phyloP scores from a whole-genome alignment of 2,888 invertebrate species.

The Cordilura impudica region DNA sequence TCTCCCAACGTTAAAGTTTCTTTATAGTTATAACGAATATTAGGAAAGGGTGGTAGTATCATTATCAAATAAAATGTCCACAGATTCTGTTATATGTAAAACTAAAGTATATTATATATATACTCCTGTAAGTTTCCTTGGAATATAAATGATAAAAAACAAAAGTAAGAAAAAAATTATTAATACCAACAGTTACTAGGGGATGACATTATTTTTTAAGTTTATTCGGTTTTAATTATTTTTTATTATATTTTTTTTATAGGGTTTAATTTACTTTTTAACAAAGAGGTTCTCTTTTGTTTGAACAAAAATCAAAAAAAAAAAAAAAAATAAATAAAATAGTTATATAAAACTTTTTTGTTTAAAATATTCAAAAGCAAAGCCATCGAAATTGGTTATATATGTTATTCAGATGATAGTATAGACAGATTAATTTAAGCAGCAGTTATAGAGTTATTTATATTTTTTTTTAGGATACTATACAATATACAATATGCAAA shows the following conservation, averaged over 20 bases:
- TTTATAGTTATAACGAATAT: too few species aligned
- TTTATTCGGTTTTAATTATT: conserved; percentile 17
- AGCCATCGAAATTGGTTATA: conserved; percentile 9
- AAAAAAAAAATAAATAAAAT: not conserved
- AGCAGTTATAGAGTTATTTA: conserved; percentile 24
- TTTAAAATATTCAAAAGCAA: conserved; percentile 6
- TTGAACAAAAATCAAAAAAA: conserved; percentile 36
- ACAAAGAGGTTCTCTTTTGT: conserved; percentile 19
- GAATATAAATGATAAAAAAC: not conserved
- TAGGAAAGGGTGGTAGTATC: not conserved
- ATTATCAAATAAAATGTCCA: not conserved
- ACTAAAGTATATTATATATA: not conserved
- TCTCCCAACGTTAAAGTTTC: too few species aligned
- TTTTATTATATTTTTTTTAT: conserved; percentile 1
- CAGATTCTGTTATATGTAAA: not conserved
- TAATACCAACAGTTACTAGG: conserved; percentile 60
- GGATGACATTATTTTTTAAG: conserved; percentile 35
- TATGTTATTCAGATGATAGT: conserved; percentile 9
- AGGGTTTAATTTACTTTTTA: conserved; percentile 10
- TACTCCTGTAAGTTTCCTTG: not conserved
- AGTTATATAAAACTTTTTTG: not conserved
- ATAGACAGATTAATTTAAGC: conserved; percentile 25
- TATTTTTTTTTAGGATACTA: too few species aligned
- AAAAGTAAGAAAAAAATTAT: not conserved
- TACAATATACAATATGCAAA: conserved; percentile 27